Evolutionary conservation across 1,140 invertebrate species (phyloP).

Genomic region (Arion vulgaris): DNA sequence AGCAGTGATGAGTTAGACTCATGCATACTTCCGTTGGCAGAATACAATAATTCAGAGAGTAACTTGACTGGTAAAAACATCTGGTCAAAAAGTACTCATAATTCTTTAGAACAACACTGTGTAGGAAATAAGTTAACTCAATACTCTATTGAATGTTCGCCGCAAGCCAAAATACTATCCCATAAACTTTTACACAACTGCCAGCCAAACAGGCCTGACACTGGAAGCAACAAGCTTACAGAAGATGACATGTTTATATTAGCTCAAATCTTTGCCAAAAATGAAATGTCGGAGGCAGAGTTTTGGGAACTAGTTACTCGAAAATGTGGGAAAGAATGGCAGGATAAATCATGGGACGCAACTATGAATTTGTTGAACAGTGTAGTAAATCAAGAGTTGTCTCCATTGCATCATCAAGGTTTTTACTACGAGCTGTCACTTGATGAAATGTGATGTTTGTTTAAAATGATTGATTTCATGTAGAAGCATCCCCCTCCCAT

Average conservation of each 20-base stretch:
- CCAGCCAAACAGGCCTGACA: background rate
- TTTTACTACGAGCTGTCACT: background rate
- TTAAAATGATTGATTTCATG: too few species aligned
- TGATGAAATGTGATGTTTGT: background rate
- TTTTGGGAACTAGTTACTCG: slow-evolving; percentile 29
- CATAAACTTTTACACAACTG: too few species aligned
- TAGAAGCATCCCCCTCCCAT: too few species aligned
- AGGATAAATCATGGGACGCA: slow-evolving; percentile 15
- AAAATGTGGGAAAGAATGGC: background rate
- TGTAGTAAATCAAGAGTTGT: background rate
- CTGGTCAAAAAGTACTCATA: too few species aligned
- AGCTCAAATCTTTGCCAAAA: slow-evolving; percentile 39
- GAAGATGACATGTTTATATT: slow-evolving; percentile 22
- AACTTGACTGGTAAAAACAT: too few species aligned
- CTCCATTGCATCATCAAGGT: slow-evolving; percentile 1
- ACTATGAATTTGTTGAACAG: background rate
- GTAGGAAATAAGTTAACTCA: too few species aligned
- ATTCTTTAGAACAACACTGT: too few species aligned
- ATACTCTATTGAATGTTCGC: too few species aligned
- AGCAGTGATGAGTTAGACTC: too few species aligned
- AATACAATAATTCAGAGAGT: too few species aligned
- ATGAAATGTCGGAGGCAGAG: slow-evolving; percentile 44
- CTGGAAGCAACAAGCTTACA: background rate
- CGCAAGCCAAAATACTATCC: too few species aligned
- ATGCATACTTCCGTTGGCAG: too few species aligned